phyloP scores from a whole-genome alignment of 2,888 invertebrate species.

The Tubulanus polymorphus region DNA sequence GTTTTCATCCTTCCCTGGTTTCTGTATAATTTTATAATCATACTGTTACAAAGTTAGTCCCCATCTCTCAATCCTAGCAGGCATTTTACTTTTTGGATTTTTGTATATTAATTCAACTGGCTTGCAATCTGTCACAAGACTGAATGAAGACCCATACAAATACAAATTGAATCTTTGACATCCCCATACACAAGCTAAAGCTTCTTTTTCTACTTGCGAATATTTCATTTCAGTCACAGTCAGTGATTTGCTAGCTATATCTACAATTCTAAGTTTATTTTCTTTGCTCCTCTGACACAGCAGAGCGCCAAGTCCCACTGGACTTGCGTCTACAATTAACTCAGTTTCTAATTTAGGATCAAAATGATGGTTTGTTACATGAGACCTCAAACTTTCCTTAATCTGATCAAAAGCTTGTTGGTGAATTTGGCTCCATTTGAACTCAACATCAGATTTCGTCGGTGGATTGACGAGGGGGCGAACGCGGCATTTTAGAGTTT shows the following conservation, averaged over 20 bases:
- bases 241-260: conserved; percentile 25
- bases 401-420: conserved; percentile 20
- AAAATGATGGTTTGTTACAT: conserved; percentile 22
- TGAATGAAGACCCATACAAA: conserved; percentile 26
- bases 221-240: conserved; percentile 25
- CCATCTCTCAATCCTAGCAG: conserved; percentile 17
- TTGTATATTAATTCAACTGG: conserved; percentile 29
- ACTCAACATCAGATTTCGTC: conserved; percentile 18
- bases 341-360: conserved; percentile 20
- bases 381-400: conserved; percentile 16
- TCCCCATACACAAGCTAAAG: conserved; percentile 29
- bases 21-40: conserved; percentile 17
- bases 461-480: conserved; percentile 22
- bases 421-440: conserved; percentile 16
- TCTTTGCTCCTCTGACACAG: no score
- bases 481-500: no score
- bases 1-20: conserved; percentile 24
- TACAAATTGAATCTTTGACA: conserved; percentile 33
- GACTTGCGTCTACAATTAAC: conserved; percentile 26
- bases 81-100: conserved; percentile 25
- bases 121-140: conserved; percentile 31
- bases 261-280: conserved; percentile 18
- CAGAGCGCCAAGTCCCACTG: conserved; percentile 25
- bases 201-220: conserved; percentile 29
- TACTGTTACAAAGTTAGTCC: conserved; percentile 16